A percentile compares a stretch with the other conserved stretches of the same genome.
phyloP scores from a whole-genome alignment of 1,140 invertebrate species.

The Planococcus citri region DNA sequence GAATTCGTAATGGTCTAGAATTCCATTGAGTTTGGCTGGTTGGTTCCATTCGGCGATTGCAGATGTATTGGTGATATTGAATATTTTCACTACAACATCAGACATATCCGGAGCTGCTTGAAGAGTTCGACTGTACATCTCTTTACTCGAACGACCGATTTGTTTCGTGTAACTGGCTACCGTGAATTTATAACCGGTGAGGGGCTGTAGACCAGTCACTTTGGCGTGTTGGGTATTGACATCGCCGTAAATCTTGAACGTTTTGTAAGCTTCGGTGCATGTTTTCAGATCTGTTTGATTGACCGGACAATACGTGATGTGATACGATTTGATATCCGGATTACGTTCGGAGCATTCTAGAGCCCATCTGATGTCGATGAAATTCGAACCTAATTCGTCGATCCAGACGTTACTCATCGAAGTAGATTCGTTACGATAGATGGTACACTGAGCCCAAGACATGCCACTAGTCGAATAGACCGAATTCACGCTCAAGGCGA shows the following conservation, averaged over 20 bases:
- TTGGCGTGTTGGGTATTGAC: conserved; percentile 29
- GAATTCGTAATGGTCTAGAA: conserved; percentile 56
- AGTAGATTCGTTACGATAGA: conserved; percentile 50
- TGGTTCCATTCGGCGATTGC: conserved; percentile 52
- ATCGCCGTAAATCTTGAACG: background rate
- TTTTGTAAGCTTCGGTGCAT: conserved; percentile 14
- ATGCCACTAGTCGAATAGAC: conserved; percentile 52
- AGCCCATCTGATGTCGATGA: conserved; percentile 51
- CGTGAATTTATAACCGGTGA: conserved; percentile 60
- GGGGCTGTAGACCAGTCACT: conserved; percentile 48
- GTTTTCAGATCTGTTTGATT: conserved; percentile 21
- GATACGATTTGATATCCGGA: conserved; percentile 47
- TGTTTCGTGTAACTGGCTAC: conserved; percentile 58
- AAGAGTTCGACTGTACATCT: conserved; percentile 51
- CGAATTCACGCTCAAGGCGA: conserved; percentile 59
- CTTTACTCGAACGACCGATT: conserved; percentile 53
- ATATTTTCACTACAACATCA: conserved; percentile 41
- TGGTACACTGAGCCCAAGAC: conserved; percentile 60
- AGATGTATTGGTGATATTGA: conserved; percentile 50
- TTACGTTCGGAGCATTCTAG: conserved; percentile 54
- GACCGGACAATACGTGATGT: conserved; percentile 54
- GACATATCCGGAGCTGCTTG: conserved; percentile 52
- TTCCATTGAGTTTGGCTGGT: conserved; percentile 57
- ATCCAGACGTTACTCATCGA: conserved; percentile 53
- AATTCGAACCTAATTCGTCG: conserved; percentile 42